phyloP scores from a whole-genome alignment of 2,888 invertebrate genomes.

The Chrysina gloriosa region DNA sequence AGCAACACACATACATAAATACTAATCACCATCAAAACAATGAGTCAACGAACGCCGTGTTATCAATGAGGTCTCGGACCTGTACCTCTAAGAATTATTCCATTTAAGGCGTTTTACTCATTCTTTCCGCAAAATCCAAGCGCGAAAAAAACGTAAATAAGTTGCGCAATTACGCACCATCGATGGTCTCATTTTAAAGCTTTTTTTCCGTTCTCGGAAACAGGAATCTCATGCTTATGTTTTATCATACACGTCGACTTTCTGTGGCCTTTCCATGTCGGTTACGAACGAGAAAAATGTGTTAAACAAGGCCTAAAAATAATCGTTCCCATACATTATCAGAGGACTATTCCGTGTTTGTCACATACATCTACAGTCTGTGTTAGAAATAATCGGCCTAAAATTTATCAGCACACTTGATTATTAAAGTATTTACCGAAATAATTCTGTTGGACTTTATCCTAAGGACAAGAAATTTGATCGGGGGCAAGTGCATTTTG shows the following conservation, averaged over 20 bases:
- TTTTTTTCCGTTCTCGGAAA: not conserved
- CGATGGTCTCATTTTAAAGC: not conserved
- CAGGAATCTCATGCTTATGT: not conserved
- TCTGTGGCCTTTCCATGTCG: conserved; percentile 15
- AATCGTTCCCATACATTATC: conserved; percentile 31
- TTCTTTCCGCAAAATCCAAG: not conserved
- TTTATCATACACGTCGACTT: not conserved
- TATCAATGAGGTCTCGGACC: not conserved
- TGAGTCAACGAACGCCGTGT: not conserved
- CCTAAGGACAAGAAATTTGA: too few relatives aligned
- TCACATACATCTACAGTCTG: not conserved
- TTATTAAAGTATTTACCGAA: too few relatives aligned
- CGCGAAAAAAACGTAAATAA: not conserved
- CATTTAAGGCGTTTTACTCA: too few relatives aligned
- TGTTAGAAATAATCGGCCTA: not conserved
- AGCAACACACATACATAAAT: not conserved
- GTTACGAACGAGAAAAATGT: not conserved
- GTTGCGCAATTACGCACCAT: not conserved
- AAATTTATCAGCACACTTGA: not conserved
- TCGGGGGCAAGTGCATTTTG: too few relatives aligned
- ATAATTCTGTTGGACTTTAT: too few relatives aligned
- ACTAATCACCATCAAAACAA: not conserved
- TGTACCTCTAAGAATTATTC: not conserved
- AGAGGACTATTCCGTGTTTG: not conserved
- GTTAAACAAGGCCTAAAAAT: conserved; percentile 25